Base-by-base conservation (phyloP, 2,888 invertebrate species). In the Orchesella flavescens region DNA sequence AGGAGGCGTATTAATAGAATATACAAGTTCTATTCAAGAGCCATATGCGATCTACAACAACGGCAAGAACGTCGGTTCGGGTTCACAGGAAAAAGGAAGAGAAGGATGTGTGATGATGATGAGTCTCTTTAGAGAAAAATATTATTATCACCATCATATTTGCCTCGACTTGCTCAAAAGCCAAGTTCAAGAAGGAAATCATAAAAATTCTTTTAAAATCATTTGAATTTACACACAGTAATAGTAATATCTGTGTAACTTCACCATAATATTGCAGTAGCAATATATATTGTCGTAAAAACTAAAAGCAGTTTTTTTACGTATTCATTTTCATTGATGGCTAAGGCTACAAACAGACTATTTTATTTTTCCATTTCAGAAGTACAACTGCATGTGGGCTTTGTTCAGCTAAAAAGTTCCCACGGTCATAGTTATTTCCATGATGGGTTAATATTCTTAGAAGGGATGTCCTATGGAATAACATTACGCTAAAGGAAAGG, bases 61-160 rank as follows among this genome's bases (percentile, higher is more conserved):
- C 34, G 34, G 34, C 34, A 34, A 7, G 34, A 34, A 34, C 34
- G 34, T 2, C 34, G 74, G 74, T 74, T 74, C 74, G 63, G 74
- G 74, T 74, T 74, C 74, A 74, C 74, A 63, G 74, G 74, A 74
- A 74, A 59, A 74, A 61, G 73, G 43, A 74, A 53, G 53, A 21
- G 24, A 72, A 74, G 57, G 73, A 43, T 61, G 44, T 59, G 10
- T 61, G 12, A 57, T 17, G 17, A 17, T 21, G 17, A 7, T 34
- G 34, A 34, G 34, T 34, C 34, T 2, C 2, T 34, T 34, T 34
- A 2, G 34, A 34, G 34, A 34, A 34, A 7, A 34, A 34, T 34
- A 34, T 34, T 34, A 34, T 34, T 34, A 34, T 34, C 34, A 34
- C 34, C 34, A 34, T 7, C 34, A 34, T 34, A 34, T 34, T 34